Evolutionary conservation across 2,888 invertebrate genomes (phyloP), one percentile per base, ranked within the genome.

Genomic region (Lingula anatina): DNA sequence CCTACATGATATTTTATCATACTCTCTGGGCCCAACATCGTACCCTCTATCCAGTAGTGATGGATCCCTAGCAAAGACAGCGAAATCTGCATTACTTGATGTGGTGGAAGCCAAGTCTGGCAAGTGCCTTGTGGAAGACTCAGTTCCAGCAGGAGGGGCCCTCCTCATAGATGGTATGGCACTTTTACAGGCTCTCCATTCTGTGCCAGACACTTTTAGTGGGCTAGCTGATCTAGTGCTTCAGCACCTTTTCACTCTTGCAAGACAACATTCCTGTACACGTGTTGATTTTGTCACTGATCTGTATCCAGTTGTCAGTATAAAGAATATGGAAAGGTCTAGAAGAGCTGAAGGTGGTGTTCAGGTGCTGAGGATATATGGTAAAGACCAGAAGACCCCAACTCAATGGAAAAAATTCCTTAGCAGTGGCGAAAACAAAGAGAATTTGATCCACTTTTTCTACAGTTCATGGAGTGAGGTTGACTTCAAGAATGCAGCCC

Each of bases 361-460:
- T 5, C 35, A 46, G 20, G 28, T 21, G 21, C 5, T 50, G 18
- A 27, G 25, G 18, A 51, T 51, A n/a, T 12, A 38, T 7, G 21
- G 15, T 12, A 7, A 3, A 25, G 20, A 36, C 3, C 36, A 51
- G 7, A 37, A 24, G 21, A 5, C 26, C 7, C 51, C 51, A 15
- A 43, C 36, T 18, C 43, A 51, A 21, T 50, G 50, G 47, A 40
- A 49, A 21, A 42, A 44, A 18, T 51, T 38, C 23, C 20, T 51
- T 2, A 23, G 36, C 15, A 18, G 20, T 25, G 23, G 49, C 12
- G 2, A 27, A n/a, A 51, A 51, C 38, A 51, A 51, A 37, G 38
- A 26, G 3, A 27, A 20, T n/a, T 26, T 51, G 3, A 15, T 27
- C 5, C 12, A n/a, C 12, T 51, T 51, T 28, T 26, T 51, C 18